A percentile compares a stretch with the other conserved stretches of the same genome.
phyloP scores from a whole-genome alignment of 2,888 invertebrate species.

The Candidula unifasciata region DNA sequence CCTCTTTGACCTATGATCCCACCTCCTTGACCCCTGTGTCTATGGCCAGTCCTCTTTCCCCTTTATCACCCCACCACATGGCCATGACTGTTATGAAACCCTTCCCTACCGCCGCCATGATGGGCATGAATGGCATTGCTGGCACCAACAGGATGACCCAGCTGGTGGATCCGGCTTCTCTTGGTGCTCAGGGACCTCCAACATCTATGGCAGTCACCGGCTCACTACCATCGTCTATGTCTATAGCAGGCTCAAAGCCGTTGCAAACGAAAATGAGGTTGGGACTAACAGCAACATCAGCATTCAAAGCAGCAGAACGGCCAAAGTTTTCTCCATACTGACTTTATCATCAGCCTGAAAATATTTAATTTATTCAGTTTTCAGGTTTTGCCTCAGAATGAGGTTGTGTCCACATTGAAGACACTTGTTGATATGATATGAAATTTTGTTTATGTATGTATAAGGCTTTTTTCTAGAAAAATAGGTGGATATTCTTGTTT shows the following conservation, averaged over 20 bases:
- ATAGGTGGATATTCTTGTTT: too few species aligned
- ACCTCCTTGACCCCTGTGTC: constrained; percentile 70
- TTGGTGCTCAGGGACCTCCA: constrained; percentile 34
- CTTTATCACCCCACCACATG: constrained; percentile 57
- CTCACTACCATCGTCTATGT: constrained; percentile 33
- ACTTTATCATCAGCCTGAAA: constrained; percentile 53
- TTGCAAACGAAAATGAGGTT: constrained; percentile 72
- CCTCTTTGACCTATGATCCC: constrained; percentile 72
- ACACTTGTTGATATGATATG: too few species aligned
- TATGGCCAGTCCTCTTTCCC: constrained; percentile 31
- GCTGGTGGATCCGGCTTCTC: constrained; percentile 32
- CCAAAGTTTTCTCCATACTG: constrained; percentile 74
- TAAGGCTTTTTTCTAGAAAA: too few species aligned
- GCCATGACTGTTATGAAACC: constrained; percentile 46
- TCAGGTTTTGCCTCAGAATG: not conserved
- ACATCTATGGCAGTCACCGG: constrained; percentile 33
- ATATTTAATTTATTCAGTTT: constrained; percentile 9
- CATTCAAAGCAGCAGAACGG: constrained; percentile 67
- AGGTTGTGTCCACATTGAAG: too few species aligned
- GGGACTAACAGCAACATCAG: constrained; percentile 65
- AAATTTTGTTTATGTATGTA: too few species aligned
- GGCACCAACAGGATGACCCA: constrained; percentile 25
- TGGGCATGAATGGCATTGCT: constrained; percentile 36
- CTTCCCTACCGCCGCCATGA: constrained; percentile 36
- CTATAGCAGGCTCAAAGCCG: constrained; percentile 57